Conservation (phyloP, 2,888 invertebrate species). For the Cryptops parisi region DNA sequence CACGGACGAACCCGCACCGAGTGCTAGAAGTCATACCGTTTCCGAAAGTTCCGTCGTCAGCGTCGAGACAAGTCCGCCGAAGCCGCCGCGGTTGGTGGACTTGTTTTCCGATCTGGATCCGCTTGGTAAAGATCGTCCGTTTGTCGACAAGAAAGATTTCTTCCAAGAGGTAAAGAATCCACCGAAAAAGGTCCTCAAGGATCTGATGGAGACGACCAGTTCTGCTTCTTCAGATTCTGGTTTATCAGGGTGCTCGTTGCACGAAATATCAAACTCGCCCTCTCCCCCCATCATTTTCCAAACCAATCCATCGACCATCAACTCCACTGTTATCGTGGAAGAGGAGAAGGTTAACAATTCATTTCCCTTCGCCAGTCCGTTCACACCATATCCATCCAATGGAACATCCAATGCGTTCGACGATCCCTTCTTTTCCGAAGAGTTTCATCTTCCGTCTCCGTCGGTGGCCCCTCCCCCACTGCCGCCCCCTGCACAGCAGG, state of each 20-base stretch:
- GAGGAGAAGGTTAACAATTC: not conserved
- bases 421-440: not conserved
- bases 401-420: not conserved
- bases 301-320: not conserved
- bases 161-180: constrained; percentile 92
- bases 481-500: constrained; percentile 5
- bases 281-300: not conserved
- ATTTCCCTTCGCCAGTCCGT: not conserved
- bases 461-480: constrained; percentile 12
- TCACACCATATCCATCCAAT: not conserved
- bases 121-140: constrained; percentile 76
- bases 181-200: constrained; percentile 80
- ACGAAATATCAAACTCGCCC: not conserved
- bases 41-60: constrained; percentile 5
- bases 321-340: not conserved
- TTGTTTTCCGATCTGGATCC: constrained; percentile 90
- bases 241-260: not conserved
- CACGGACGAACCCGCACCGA: constrained; percentile 11
- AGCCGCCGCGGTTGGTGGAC: constrained; percentile 28
- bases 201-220: constrained; percentile 42
- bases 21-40: not conserved
- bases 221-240: not conserved
- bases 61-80: constrained; percentile 13
- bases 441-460: constrained; percentile 5
- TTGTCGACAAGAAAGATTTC: constrained; percentile 90